Evolutionary conservation across 1,140 invertebrate genomes (phyloP).

Genomic region (Leucophenga varia): DNA sequence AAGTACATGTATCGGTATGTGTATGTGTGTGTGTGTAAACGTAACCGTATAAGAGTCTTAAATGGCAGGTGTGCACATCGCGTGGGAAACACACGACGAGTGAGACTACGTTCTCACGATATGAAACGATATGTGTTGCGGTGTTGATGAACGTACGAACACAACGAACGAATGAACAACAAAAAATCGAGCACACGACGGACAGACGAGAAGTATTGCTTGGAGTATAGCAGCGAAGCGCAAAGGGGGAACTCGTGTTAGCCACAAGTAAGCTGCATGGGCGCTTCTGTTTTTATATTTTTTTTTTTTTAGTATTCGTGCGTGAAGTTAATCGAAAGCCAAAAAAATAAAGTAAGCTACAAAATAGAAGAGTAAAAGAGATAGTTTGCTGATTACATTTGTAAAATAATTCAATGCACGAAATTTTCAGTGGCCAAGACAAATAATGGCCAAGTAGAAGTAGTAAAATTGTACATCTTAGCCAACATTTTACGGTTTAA

Average conservation of each 20-base stretch:
- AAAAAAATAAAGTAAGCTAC: too few relatives aligned
- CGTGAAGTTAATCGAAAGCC: too few relatives aligned
- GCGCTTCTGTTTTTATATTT: too few relatives aligned
- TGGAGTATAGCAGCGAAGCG: too few relatives aligned
- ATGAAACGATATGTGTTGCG: conserved; percentile 42
- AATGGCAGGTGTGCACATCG: conserved; percentile 57
- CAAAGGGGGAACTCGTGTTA: too few relatives aligned
- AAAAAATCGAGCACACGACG: conserved; percentile 1
- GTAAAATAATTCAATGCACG: not conserved
- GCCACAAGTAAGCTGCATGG: not conserved
- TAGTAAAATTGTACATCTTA: conserved; percentile 32
- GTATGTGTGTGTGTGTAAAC: conserved; percentile 39
- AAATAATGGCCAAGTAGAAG: conserved; percentile 32
- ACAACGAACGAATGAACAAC: conserved; percentile 18
- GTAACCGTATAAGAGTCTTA: conserved; percentile 53
- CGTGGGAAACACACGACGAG: conserved; percentile 57
- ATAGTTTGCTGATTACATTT: conserved; percentile 2
- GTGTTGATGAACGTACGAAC: conserved; percentile 11
- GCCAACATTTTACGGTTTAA: conserved; percentile 50
- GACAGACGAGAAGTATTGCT: too few relatives aligned
- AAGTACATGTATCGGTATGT: not conserved
- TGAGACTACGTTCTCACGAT: conserved; percentile 55
- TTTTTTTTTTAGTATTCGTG: too few relatives aligned
- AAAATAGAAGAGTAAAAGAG: too few relatives aligned
- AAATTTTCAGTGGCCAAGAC: conserved; percentile 19